Base-by-base conservation (phyloP, 2,888 invertebrate genomes). In the Eupithecia subumbrata region DNA sequence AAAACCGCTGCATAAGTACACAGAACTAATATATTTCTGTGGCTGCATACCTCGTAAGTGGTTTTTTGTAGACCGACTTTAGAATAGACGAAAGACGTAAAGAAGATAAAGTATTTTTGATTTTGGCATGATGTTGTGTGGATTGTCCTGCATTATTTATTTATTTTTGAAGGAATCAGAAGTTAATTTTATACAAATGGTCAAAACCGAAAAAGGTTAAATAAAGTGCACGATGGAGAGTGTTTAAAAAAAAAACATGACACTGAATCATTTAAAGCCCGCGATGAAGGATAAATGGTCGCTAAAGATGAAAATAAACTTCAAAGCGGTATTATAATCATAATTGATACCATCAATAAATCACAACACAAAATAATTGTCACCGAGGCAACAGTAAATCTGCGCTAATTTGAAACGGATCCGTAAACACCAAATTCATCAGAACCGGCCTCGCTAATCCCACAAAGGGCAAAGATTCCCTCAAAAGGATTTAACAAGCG, bases 401-500 rank as follows among this genome's bases (percentile, higher is more conserved):
- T 92, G 80, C 84, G 86, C 92, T 93, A 94, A 94, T 94, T 94
- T 91, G 93, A 90, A 92, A 91, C 93, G 93, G 93, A 90, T 88
- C 91, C 90, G 87, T 85, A 86, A 87, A 86, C 84, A 84, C 86
- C 83, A 85, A 84, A 82, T 83, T 88, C 85, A 86, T 85, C 90
- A 84, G 71, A 73, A 87, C 86, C 85, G 84, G 84, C 84, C 76
- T 67, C 88, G 84, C 90, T 93, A 92, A 94, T 93, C 93, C 87
- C 89, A 90, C 88, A 93, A 94, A 94, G 91, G 92, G 88, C 82
- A 82, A 86, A 88, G 88, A 85, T 88, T 86, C 90, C 88, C 92
- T 94, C 93, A 93, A 93, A 93, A 91, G 94, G 93, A 93, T 93
- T 93, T 94, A 95, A 94, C 94, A 94, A 95, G 95, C 93, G 91